These are phyloP conservation scores for Nannoperca australis DNA, from an alignment of 2,797 vertebrate species.

Conservation along the genomic window DNA sequence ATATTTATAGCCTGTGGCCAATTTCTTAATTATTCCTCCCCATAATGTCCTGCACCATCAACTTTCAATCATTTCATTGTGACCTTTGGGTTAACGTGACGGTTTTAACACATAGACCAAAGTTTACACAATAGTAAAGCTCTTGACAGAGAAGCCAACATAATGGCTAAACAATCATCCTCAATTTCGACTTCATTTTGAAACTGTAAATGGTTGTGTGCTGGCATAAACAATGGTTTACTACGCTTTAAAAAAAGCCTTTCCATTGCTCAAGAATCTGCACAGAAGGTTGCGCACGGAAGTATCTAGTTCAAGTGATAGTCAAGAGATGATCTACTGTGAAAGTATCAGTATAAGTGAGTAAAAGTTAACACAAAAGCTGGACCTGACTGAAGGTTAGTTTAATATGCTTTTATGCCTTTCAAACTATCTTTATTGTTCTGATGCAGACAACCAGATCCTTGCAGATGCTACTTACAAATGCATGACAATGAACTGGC, in stretches of 20 bases:
- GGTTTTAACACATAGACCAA: not conserved
- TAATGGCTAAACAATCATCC: not conserved
- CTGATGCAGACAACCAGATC: not conserved
- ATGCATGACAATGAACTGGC: conserved; percentile 9
- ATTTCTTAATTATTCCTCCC: not conserved
- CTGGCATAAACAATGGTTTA: conserved; percentile 20
- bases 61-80: not conserved
- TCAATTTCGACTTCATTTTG: conserved; percentile 13
- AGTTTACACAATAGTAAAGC: not conserved
- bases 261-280: conserved; percentile 6
- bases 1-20: not conserved
- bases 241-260: conserved; percentile 7
- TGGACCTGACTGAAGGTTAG: not conserved
- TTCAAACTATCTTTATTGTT: conserved; percentile 7
- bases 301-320: conserved; percentile 6
- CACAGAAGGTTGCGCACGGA: not conserved
- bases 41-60: not conserved
- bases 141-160: not conserved
- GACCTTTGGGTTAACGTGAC: not conserved
- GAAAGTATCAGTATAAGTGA: not conserved
- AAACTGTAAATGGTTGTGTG: conserved; percentile 5
- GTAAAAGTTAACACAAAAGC: not conserved
- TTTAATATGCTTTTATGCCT: not conserved
- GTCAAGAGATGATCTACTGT: not conserved
- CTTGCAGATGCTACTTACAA: not conserved